These are phyloP conservation scores for Caenorhabditis plicata DNA, from an alignment of 2,888 invertebrate species.

Conservation along the genomic window DNA sequence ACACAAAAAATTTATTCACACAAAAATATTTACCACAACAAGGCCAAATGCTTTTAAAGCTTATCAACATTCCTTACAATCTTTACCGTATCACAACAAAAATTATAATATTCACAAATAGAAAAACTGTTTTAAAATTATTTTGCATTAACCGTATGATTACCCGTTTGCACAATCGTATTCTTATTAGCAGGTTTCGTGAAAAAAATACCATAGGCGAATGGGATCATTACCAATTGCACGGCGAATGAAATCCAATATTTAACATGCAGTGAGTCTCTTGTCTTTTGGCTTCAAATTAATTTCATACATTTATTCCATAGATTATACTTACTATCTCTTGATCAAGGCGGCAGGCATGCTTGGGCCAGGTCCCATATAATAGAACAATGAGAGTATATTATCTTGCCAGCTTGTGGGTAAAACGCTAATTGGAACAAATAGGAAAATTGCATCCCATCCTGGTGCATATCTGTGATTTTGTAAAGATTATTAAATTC, in stretches of 20 bases:
- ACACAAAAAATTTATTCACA: too few relatives aligned
- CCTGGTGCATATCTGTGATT: constrained; percentile 56
- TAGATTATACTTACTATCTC: too few relatives aligned
- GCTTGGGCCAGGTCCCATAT: constrained; percentile 45
- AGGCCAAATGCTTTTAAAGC: too few relatives aligned
- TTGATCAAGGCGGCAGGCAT: constrained; percentile 26
- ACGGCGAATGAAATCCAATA: constrained; percentile 11
- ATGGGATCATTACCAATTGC: constrained; percentile 16
- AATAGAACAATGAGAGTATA: constrained; percentile 37
- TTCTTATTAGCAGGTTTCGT: constrained; percentile 7
- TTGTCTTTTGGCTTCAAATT: background rate
- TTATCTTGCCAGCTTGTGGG: constrained; percentile 48
- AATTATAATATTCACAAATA: too few relatives aligned
- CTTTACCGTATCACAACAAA: too few relatives aligned
- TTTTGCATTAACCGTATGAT: background rate
- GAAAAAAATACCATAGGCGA: constrained; percentile 17
- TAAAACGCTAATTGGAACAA: constrained; percentile 50
- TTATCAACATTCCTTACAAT: too few relatives aligned
- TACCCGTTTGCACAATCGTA: background rate
- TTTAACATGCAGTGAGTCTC: background rate
- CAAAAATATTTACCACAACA: too few relatives aligned
- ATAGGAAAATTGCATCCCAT: constrained; percentile 56
- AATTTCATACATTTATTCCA: background rate
- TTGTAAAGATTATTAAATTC: too few relatives aligned
- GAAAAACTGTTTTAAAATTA: too few relatives aligned